Evolutionary conservation across 2,113 vertebrate genomes (phyloP).

Genomic region (Parotia lawesii): DNA sequence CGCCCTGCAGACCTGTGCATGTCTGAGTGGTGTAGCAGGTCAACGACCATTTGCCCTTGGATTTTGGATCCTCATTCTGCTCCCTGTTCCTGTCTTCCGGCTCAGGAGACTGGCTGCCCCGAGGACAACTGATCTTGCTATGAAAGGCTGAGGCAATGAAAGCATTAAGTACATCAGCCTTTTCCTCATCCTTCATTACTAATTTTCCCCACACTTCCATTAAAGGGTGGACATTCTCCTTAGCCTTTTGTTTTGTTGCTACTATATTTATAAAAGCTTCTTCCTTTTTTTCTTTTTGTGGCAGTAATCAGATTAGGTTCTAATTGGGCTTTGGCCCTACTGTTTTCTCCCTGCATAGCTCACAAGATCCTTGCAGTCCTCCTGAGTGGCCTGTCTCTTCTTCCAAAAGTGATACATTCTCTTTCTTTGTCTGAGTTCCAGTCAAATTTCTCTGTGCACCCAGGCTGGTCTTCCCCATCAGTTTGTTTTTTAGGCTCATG

Average conservation of each 20-base stretch:
- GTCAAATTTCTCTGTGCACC: background rate
- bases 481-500: background rate
- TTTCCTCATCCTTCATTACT: background rate
- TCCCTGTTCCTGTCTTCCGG: background rate
- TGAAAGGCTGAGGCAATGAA: background rate
- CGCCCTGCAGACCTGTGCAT: background rate
- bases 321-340: background rate
- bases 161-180: background rate
- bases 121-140: background rate
- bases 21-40: background rate
- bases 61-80: background rate
- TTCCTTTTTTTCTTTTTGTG: background rate
- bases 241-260: background rate
- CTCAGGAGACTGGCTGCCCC: background rate
- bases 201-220: background rate
- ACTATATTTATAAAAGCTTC: background rate
- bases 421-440: background rate
- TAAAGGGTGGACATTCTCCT: background rate
- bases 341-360: background rate
- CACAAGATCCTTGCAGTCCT: background rate
- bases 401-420: background rate
- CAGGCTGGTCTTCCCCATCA: background rate
- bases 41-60: background rate
- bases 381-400: background rate
- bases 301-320: background rate